A percentile compares a stretch with the other conserved stretches of the same genome.
Evolutionary conservation across 2,113 vertebrate genomes (phyloP).

Genomic region (Ceratotherium simum): DNA sequence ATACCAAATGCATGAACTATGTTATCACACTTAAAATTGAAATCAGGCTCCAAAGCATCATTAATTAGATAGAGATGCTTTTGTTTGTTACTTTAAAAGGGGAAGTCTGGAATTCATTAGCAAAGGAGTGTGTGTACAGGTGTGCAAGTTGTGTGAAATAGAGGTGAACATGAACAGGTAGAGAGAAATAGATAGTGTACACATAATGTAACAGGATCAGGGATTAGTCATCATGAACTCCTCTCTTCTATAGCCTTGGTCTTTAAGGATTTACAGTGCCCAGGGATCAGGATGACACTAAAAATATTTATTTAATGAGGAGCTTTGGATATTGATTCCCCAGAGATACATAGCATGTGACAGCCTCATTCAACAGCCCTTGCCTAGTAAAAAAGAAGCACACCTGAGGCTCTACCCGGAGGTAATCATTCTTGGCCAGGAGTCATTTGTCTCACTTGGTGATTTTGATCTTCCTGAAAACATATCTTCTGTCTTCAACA

Average conservation of each 20-base stretch:
- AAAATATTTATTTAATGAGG: slow-evolving; percentile 1
- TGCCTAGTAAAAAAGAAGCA: background rate
- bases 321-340: background rate
- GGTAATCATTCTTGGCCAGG: background rate
- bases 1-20: background rate
- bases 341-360: background rate
- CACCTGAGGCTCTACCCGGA: background rate
- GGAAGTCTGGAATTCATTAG: background rate
- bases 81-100: background rate
- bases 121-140: background rate
- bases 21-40: background rate
- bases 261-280: background rate
- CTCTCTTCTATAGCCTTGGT: background rate
- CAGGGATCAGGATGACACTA: background rate
- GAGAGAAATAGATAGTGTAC: background rate
- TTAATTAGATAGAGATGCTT: background rate
- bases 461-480: background rate
- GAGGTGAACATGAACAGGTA: background rate
- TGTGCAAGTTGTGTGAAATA: background rate
- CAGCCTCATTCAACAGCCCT: fast-evolving
- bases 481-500: background rate
- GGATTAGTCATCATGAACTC: background rate
- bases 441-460: background rate
- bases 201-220: background rate
- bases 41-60: background rate